A percentile compares a stretch with the other conserved stretches of the same genome.
Evolutionary conservation across 2,888 invertebrate genomes (phyloP).

Genomic region (Hyposoter dolosus): DNA sequence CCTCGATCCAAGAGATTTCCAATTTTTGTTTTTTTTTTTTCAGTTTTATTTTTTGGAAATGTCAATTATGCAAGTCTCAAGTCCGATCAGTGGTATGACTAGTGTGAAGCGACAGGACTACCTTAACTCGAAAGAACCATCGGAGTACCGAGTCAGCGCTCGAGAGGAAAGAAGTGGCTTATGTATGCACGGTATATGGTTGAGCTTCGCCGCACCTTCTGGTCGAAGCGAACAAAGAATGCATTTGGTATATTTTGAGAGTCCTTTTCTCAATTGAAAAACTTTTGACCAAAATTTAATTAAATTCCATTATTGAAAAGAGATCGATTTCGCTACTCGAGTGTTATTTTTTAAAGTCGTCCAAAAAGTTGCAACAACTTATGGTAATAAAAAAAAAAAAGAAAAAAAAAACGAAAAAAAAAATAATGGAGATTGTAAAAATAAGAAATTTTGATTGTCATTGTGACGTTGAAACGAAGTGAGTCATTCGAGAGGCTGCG

Average conservation of each 20-base stretch:
- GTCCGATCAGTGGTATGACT: too few species aligned
- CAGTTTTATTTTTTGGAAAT: too few species aligned
- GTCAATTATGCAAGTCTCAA: too few species aligned
- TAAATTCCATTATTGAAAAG: background rate
- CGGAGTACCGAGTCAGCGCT: conserved; percentile 46
- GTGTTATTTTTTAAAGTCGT: background rate
- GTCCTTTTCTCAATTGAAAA: background rate
- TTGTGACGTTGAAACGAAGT: background rate
- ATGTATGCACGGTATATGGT: background rate
- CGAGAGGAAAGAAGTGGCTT: background rate
- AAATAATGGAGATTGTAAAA: background rate
- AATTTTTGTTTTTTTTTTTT: too few species aligned
- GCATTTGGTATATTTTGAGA: conserved; percentile 75
- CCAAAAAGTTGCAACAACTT: background rate
- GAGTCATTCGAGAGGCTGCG: conserved; percentile 7
- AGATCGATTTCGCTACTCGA: background rate
- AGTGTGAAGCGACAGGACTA: too few species aligned
- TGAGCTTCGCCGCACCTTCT: background rate
- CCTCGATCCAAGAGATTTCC: too few species aligned
- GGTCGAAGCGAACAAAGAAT: conserved; percentile 74
- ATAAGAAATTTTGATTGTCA: background rate
- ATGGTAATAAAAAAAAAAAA: background rate
- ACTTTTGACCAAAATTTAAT: background rate
- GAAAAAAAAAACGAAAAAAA: background rate
- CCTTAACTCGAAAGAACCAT: conserved; percentile 15